Conservation (phyloP, 1,140 invertebrate species). For the Diorhabda elongata region DNA sequence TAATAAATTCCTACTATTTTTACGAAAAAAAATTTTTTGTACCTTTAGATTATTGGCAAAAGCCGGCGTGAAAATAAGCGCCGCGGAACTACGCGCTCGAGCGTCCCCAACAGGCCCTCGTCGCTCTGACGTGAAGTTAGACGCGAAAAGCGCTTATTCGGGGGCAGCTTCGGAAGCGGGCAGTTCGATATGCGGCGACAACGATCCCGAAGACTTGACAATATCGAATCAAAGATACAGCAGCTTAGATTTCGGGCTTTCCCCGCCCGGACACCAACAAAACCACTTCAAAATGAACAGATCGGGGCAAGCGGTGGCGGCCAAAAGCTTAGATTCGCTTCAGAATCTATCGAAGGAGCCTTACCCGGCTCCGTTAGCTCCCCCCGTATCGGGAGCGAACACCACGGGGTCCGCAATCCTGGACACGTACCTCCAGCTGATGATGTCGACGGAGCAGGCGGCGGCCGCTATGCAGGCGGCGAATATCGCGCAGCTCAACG, state of each 20-base stretch:
- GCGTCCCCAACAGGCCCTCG: slow-evolving; percentile 78
- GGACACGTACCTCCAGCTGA: slow-evolving; percentile 75
- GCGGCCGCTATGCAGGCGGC: slow-evolving; percentile 46
- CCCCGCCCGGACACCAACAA: slow-evolving; percentile 46
- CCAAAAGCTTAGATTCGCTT: slow-evolving; percentile 59
- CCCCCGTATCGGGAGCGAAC: slow-evolving; percentile 45
- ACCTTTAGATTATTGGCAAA: slow-evolving; percentile 67
- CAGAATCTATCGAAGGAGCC: slow-evolving; percentile 51
- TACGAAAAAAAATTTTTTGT: too few relatives aligned
- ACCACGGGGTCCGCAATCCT: slow-evolving; percentile 70
- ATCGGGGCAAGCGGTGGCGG: slow-evolving; percentile 56
- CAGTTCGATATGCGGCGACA: slow-evolving; percentile 67
- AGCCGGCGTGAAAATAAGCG: slow-evolving; percentile 80
- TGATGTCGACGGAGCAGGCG: slow-evolving; percentile 46
- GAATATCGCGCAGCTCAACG: slow-evolving; percentile 68
- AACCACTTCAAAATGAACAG: slow-evolving; percentile 42
- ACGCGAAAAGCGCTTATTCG: slow-evolving; percentile 57
- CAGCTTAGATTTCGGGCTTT: slow-evolving; percentile 50
- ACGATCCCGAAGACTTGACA: slow-evolving; percentile 78
- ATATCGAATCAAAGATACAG: slow-evolving; percentile 51
- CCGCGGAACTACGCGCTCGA: slow-evolving; percentile 73
- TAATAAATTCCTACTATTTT: too few relatives aligned
- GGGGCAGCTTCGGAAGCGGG: slow-evolving; percentile 62
- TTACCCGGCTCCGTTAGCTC: slow-evolving; percentile 50
- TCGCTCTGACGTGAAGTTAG: slow-evolving; percentile 71